These are phyloP conservation scores for Coenobita brevimanus DNA, from an alignment of 1,140 invertebrate genomes.

Conservation along the genomic window DNA sequence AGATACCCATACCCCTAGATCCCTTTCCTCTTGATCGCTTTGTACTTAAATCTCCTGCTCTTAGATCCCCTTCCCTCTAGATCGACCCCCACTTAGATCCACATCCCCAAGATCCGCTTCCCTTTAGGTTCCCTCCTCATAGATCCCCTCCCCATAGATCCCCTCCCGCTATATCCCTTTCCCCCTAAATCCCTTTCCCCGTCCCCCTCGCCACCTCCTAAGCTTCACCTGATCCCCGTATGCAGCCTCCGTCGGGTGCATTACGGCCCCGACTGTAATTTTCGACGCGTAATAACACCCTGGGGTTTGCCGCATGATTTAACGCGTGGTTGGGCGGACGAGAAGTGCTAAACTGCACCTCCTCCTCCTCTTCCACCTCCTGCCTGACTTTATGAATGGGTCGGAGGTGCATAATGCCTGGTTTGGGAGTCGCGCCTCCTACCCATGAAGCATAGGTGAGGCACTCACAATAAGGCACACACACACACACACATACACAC, in stretches of 20 bases:
- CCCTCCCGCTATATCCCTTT: not conserved
- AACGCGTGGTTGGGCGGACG: slow-evolving; percentile 36
- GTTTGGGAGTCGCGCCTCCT: not conserved
- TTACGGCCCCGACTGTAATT: slow-evolving; percentile 23
- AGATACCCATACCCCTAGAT: too few species aligned
- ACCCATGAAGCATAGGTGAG: too few species aligned
- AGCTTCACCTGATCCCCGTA: slow-evolving; percentile 11
- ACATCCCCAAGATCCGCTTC: too few species aligned
- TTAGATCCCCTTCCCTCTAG: too few species aligned
- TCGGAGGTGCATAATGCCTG: slow-evolving; percentile 24
- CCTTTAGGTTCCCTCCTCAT: too few species aligned
- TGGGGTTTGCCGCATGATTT: slow-evolving; percentile 18
- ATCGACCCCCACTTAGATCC: too few species aligned
- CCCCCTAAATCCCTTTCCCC: not conserved
- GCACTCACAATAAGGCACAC: slow-evolving; percentile 42
- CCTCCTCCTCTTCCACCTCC: slow-evolving; percentile 5
- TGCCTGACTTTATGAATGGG: slow-evolving; percentile 35
- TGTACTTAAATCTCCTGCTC: too few species aligned
- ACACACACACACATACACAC: too few species aligned
- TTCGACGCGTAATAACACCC: slow-evolving; percentile 34
- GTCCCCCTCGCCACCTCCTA: not conserved
- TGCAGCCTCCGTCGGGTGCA: slow-evolving; percentile 36
- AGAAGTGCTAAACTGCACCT: not conserved
- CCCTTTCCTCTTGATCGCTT: too few species aligned
- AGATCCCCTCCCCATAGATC: too few species aligned